These are phyloP conservation scores for Drosophila navojoa DNA, from an alignment of 1,140 invertebrate genomes.

Conservation along the genomic window DNA sequence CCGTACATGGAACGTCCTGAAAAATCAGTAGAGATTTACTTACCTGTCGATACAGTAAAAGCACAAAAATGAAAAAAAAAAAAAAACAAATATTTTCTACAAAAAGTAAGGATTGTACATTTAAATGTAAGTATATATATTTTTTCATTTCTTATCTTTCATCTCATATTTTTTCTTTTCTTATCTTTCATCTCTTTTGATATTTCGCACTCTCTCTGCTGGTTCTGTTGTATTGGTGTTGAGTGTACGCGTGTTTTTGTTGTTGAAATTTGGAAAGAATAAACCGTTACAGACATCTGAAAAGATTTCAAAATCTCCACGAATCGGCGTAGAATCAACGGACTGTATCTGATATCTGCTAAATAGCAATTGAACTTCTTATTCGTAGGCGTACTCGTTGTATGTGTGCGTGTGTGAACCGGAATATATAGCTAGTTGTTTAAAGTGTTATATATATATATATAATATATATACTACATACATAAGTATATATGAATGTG, in stretches of 20 bases:
- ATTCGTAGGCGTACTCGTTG: constrained; percentile 24
- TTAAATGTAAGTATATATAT: constrained; percentile 76
- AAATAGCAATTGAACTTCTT: constrained; percentile 24
- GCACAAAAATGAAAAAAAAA: constrained; percentile 42
- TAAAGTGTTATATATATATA: constrained; percentile 56
- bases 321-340: constrained; percentile 5
- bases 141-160: constrained; percentile 33
- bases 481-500: constrained; percentile 75
- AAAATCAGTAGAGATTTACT: background rate
- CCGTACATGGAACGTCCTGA: background rate
- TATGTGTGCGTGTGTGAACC: constrained; percentile 51
- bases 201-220: constrained; percentile 35
- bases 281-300: constrained; percentile 67
- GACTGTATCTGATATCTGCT: constrained; percentile 12
- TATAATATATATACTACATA: constrained; percentile 65
- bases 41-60: constrained; percentile 6
- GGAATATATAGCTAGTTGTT: constrained; percentile 78
- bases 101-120: constrained; percentile 70
- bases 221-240: constrained; percentile 13
- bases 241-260: constrained; percentile 15
- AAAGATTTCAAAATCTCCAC: constrained; percentile 70
- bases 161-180: constrained; percentile 36
- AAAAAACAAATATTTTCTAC: constrained; percentile 27
- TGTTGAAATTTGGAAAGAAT: constrained; percentile 44
- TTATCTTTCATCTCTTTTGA: constrained; percentile 40